Evolutionary conservation across 2,888 invertebrate species (phyloP).

Genomic region (Drosophila ustulata): DNA sequence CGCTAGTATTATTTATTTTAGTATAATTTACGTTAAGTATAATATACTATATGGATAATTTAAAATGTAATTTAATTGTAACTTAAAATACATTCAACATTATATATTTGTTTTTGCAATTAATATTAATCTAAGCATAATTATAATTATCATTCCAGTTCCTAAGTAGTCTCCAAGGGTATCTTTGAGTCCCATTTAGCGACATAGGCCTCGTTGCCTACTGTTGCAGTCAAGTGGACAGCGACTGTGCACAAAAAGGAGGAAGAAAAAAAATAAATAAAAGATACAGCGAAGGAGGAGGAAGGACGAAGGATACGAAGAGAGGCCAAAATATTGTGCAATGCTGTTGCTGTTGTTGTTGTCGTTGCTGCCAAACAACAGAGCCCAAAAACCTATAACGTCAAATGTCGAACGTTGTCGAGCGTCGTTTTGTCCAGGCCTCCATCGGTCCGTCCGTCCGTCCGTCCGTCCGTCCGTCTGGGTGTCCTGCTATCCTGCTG

Average conservation of each 20-base stretch:
- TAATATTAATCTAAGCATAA: no score
- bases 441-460: conserved; percentile 2
- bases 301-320: not conserved
- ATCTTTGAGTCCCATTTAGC: not conserved
- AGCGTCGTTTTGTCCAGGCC: conserved; percentile 17
- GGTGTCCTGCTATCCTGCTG: not conserved
- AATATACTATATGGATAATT: no score
- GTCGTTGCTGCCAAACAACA: conserved; percentile 68
- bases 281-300: conserved; percentile 7
- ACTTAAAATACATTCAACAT: no score
- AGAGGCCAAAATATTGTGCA: conserved; percentile 69
- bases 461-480: not conserved
- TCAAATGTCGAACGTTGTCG: conserved; percentile 76
- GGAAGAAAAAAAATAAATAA: conserved; percentile 29
- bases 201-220: not conserved
- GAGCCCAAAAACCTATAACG: conserved; percentile 68
- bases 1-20: no score
- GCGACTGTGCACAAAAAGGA: conserved; percentile 46
- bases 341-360: conserved; percentile 36
- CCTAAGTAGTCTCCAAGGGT: conserved; percentile 22
- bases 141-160: not conserved
- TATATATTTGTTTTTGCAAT: no score
- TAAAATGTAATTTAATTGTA: no score
- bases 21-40: no score
- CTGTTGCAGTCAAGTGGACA: conserved; percentile 73